phyloP scores from a whole-genome alignment of 2,797 vertebrate species.

The Enteromius argenteus region DNA sequence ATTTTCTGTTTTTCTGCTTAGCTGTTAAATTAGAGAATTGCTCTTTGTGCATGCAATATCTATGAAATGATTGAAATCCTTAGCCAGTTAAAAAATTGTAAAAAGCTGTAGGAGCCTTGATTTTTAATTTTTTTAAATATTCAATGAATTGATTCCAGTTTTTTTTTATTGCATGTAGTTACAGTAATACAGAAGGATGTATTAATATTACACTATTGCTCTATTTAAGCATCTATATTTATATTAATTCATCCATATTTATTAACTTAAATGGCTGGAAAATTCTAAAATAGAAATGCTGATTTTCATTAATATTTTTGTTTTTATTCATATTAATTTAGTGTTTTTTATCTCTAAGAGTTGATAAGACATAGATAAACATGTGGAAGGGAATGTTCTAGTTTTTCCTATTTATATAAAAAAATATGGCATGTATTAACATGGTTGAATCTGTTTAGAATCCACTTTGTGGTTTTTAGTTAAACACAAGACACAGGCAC shows the following conservation, averaged over 20 bases:
- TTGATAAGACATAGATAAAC: background rate
- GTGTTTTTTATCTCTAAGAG: background rate
- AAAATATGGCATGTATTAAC: background rate
- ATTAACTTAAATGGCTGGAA: background rate
- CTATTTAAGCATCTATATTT: background rate
- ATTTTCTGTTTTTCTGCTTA: background rate
- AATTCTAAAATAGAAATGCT: background rate
- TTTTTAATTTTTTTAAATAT: background rate
- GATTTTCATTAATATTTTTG: background rate
- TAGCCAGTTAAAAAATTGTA: background rate
- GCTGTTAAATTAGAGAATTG: background rate
- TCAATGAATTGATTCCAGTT: background rate
- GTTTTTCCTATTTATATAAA: background rate
- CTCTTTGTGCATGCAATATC: background rate
- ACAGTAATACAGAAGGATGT: background rate
- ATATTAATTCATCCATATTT: background rate
- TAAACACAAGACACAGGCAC: conserved; percentile 5
- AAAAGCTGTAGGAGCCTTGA: background rate
- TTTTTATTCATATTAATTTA: background rate
- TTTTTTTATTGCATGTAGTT: background rate
- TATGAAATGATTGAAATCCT: background rate
- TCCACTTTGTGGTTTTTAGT: background rate
- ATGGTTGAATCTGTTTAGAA: background rate
- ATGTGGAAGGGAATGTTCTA: background rate
- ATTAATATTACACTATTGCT: background rate